These are phyloP conservation scores for Littorina saxatilis DNA, from an alignment of 1,140 invertebrate genomes.

Conservation along the genomic window DNA sequence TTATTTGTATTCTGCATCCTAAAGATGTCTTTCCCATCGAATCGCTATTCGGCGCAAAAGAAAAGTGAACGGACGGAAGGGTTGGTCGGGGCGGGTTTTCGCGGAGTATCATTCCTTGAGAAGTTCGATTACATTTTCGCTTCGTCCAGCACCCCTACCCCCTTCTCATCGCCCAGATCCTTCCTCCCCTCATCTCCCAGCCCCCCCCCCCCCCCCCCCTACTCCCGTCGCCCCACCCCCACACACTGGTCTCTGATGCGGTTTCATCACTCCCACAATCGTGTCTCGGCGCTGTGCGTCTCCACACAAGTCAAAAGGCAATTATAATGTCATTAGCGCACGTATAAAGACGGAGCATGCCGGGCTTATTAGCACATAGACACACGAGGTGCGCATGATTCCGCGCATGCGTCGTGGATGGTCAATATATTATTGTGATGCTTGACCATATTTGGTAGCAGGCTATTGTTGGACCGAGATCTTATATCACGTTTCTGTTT, in stretches of 20 bases:
- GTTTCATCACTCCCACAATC: neutral
- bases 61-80: neutral
- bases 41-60: neutral
- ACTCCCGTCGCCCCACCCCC: too few relatives aligned
- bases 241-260: too few relatives aligned
- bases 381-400: neutral
- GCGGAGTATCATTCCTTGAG: too few relatives aligned
- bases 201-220: too few relatives aligned
- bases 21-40: neutral
- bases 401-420: neutral
- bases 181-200: neutral
- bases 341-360: neutral
- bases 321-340: slow-evolving; percentile 16
- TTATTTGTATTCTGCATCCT: neutral
- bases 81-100: too few relatives aligned
- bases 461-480: too few relatives aligned
- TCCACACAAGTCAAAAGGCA: neutral
- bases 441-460: neutral
- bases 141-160: neutral
- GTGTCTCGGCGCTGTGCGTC: too few relatives aligned
- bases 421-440: too few relatives aligned
- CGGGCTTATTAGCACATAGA: neutral
- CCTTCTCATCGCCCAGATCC: neutral
- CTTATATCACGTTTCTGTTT: neutral
- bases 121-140: too few relatives aligned